A percentile compares a stretch with the other conserved stretches of the same genome.
Evolutionary conservation across 2,113 vertebrate species (phyloP).

Genomic region (Ornithorhynchus anatinus): DNA sequence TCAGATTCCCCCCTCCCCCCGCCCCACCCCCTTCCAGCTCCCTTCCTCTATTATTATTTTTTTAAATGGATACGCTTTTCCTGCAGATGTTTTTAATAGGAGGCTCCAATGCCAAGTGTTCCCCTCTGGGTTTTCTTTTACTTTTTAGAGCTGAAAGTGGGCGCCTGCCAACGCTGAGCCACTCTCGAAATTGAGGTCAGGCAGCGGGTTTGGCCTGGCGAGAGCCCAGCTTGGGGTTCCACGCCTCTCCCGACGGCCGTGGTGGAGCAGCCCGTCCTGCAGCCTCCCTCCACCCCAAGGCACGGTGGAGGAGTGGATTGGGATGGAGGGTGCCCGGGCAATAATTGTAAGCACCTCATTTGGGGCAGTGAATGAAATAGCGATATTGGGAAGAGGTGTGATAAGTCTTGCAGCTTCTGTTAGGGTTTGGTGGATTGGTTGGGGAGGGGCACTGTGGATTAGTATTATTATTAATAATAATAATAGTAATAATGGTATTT

Average conservation of each 20-base stretch:
- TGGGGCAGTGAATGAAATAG: background rate
- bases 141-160: constrained; percentile 37
- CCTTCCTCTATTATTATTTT: no score
- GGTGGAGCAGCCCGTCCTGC: constrained; percentile 16
- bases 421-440: no score
- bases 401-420: no score
- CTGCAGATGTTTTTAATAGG: constrained; percentile 48
- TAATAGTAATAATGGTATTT: no score
- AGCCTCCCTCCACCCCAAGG: background rate
- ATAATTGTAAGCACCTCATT: background rate
- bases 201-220: constrained; percentile 42
- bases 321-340: background rate
- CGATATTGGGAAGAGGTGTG: background rate
- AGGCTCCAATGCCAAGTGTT: constrained; percentile 27
- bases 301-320: background rate
- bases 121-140: constrained; percentile 50
- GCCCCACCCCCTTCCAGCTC: background rate
- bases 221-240: constrained; percentile 47
- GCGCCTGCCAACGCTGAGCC: constrained; percentile 50
- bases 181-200: constrained; percentile 34
- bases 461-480: no score
- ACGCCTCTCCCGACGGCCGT: background rate
- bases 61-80: constrained; percentile 38
- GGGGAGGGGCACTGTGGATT: no score
- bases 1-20: background rate